Evolutionary conservation across 2,888 invertebrate genomes (phyloP).

Genomic region (Geophilus truncorum): DNA sequence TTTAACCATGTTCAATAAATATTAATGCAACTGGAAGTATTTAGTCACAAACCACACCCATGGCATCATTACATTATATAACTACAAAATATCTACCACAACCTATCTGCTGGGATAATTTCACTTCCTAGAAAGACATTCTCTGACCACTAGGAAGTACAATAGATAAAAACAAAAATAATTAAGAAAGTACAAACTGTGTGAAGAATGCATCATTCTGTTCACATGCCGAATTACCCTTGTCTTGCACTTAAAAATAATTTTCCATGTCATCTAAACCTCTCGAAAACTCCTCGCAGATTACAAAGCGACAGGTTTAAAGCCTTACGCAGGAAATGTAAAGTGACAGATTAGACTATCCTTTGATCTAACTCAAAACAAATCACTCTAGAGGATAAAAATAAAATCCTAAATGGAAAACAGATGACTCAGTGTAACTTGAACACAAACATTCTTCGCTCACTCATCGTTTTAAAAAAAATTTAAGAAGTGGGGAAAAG

Average conservation of each 20-base stretch:
- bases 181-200: not conserved
- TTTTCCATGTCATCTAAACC: not conserved
- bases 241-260: too few species aligned
- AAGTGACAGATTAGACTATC: slow-evolving; percentile 13
- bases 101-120: too few species aligned
- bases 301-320: not conserved
- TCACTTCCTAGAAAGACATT: not conserved
- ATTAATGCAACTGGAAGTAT: too few species aligned
- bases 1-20: too few species aligned
- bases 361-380: slow-evolving; percentile 9
- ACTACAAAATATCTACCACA: too few species aligned
- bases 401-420: slow-evolving; percentile 18
- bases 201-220: not conserved
- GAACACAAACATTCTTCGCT: slow-evolving; percentile 11
- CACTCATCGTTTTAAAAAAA: not conserved
- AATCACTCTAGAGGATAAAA: not conserved
- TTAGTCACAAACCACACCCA: too few species aligned
- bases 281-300: not conserved
- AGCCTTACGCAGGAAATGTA: not conserved
- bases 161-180: not conserved
- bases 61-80: too few species aligned
- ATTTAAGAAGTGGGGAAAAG: too few species aligned
- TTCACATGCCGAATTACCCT: not conserved
- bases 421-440: slow-evolving; percentile 13
- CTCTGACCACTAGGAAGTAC: not conserved